A percentile compares a stretch with the other conserved stretches of the same genome.
phyloP scores from a whole-genome alignment of 2,113 vertebrate species.

The Pan troglodytes region DNA sequence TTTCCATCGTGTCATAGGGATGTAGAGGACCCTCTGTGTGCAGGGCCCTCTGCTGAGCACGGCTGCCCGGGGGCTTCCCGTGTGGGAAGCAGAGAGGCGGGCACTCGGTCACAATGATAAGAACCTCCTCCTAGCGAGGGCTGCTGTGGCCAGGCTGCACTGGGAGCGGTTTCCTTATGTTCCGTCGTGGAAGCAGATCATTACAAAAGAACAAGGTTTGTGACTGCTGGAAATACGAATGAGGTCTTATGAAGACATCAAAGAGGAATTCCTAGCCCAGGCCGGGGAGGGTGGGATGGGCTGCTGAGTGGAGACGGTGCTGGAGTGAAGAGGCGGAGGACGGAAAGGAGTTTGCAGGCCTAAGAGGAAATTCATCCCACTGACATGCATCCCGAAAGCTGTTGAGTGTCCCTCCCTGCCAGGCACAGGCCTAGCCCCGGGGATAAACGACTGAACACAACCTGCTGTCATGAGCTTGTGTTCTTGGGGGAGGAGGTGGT shows the following conservation, averaged over 20 bases:
- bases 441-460: neutral
- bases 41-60: neutral
- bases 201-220: neutral
- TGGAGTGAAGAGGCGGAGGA: accelerated
- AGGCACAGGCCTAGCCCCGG: neutral
- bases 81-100: accelerated
- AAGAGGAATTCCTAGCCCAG: neutral
- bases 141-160: neutral
- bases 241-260: neutral
- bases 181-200: accelerated
- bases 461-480: accelerated
- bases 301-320: neutral
- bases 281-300: too few relatives aligned
- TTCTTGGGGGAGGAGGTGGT: neutral
- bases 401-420: accelerated
- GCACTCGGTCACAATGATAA: accelerated
- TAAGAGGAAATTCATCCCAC: neutral
- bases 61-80: neutral
- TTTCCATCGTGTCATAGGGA: accelerated
- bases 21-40: accelerated
- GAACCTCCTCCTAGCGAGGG: neutral
- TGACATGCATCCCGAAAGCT: accelerated
- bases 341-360: accelerated
- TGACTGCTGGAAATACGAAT: accelerated
- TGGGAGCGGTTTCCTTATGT: neutral